Evolutionary conservation across 2,797 vertebrate species (phyloP), one percentile per base, ranked within the genome.

Genomic region (Liparis tanakae): DNA sequence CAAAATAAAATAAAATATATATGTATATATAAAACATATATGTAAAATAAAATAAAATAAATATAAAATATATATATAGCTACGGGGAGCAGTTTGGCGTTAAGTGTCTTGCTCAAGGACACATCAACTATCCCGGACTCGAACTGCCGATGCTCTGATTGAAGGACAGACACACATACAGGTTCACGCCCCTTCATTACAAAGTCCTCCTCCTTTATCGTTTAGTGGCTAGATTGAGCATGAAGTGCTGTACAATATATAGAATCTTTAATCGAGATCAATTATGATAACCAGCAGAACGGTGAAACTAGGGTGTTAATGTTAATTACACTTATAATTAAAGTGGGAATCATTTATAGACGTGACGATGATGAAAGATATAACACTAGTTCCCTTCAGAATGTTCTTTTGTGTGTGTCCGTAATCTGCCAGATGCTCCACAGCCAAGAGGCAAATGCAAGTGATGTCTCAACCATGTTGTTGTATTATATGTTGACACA

Each of bases 401-500:
- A 67, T 57, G 15, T 20, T 37, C n/a, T 41, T 12, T 2, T 41
- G 39, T 8, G 2, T 36, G 57, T 59, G 50, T 66, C 64, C 7
- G 48, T 43, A 34, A 36, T 48, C 20, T 33, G 46, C 50, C 43
- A 76, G 51, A 79, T 60, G 63, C 18, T 62, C 33, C 39, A 41
- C 10, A 73, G 56, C 63, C 37, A 53, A 59, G 25, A 57, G 18
- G 30, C 57, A 53, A 30, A 66, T 58, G 37, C 18, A n/a, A 79
- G 44, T 81, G n/a, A 58, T 51, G 30, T 63, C 6, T 55, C 7
- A 58, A 62, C 50, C 22, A 70, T 7, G 30, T 39, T 76, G 36
- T 59, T 57, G 53, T n/a, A 60, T 34, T 65, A 30, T 13, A 57
- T 43, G 37, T 34, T 65, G 36, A 82, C 65, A 77, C 53, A 63